Evolutionary conservation across 2,888 invertebrate genomes (phyloP), one percentile per base, ranked within the genome.

Genomic region (Diploptera punctata): DNA sequence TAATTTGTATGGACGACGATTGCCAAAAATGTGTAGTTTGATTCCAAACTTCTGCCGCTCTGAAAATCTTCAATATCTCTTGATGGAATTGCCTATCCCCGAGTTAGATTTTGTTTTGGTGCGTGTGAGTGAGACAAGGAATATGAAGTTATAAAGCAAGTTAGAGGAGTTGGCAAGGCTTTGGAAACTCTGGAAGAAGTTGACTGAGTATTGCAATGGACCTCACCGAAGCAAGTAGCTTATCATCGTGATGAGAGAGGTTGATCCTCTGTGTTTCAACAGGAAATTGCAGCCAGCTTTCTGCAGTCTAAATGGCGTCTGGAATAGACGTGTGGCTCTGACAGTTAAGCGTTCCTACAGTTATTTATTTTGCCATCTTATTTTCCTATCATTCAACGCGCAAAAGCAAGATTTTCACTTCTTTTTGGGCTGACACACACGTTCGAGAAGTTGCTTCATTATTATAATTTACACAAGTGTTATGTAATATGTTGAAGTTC

Each of bases 381-480:
- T 72, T 72, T 72, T 72, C 72, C 72, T 72, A 72, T 68, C 72
- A 68, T 72, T 72, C 68, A 72, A 29, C 72, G 68, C 44, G 67
- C 72, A 67, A 68, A 31, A 38, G 33, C 33, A 33, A 33, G 33
- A 5, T 33, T 33, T 5, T 5, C 5, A 33, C 5, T 10, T 33
- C 10, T 10, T 33, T 33, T 7, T 33, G 33, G 33, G 33, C 7
- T 10, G 7, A 33, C 33, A 33, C 33, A 33, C 33, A 33, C 33
- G 33, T 33, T 33, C 33, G 10, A 5, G 33, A 33, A 7, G 33
- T n/a, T n/a, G n/a, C n/a, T n/a, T n/a, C n/a, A n/a, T n/a, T n/a
- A n/a, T n/a, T n/a, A n/a, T n/a, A n/a, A n/a, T n/a, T n/a, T n/a
- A n/a, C n/a, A n/a, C n/a, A n/a, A n/a, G n/a, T n/a, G n/a, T n/a